phyloP scores from a whole-genome alignment of 2,113 vertebrate species.

The Bubalus kerabau region DNA sequence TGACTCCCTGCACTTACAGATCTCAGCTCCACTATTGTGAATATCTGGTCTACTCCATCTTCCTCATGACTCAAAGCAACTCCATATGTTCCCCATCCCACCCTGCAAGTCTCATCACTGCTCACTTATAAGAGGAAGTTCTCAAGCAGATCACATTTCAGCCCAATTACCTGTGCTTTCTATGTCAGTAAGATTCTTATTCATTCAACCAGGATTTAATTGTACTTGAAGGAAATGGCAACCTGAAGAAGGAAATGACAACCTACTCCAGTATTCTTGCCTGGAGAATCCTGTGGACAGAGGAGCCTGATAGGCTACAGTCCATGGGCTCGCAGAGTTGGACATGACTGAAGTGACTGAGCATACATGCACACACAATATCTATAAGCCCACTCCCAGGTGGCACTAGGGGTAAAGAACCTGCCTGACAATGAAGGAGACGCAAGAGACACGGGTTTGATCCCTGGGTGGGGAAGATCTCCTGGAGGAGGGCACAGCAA shows the following conservation, averaged over 20 bases:
- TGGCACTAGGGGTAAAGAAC: neutral
- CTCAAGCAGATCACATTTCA: neutral
- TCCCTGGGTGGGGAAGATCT: neutral
- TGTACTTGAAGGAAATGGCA: neutral
- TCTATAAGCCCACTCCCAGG: neutral
- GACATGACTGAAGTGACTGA: neutral
- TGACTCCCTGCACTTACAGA: neutral
- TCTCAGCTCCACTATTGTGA: neutral
- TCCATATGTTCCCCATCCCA: neutral
- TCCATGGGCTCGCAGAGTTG: neutral
- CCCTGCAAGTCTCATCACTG: neutral
- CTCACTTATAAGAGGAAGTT: neutral
- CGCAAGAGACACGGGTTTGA: rapidly evolving
- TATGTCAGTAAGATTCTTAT: neutral
- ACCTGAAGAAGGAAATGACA: neutral
- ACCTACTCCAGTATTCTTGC: neutral
- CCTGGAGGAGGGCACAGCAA: neutral
- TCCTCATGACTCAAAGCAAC: neutral
- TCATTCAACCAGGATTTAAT: neutral
- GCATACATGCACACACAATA: rapidly evolving
- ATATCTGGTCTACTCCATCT: neutral
- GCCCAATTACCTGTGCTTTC: neutral
- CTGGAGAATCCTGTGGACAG: neutral
- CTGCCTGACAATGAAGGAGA: neutral
- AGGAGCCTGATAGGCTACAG: neutral